Evolutionary conservation across 1,140 invertebrate species (phyloP).

Genomic region (Neodiprion pinetum): DNA sequence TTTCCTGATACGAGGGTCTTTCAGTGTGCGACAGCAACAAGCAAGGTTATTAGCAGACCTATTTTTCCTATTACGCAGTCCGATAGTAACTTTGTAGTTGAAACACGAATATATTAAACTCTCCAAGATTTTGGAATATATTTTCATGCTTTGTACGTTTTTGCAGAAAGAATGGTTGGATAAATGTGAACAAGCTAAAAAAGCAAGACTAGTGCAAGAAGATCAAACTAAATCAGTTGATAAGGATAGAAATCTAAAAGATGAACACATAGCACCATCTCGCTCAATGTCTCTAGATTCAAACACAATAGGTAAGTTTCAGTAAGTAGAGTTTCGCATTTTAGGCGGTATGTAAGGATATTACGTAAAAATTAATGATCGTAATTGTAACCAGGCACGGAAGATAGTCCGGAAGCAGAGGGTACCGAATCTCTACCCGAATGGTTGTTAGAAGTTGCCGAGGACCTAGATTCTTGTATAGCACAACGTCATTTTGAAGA

Average conservation of each 20-base stretch:
- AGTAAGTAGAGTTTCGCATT: not conserved
- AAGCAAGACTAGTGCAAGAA: slow-evolving; percentile 77
- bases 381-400: slow-evolving; percentile 48
- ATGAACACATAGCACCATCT: slow-evolving; percentile 38
- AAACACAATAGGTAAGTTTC: slow-evolving; percentile 42
- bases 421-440: slow-evolving; percentile 72
- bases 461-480: slow-evolving; percentile 95
- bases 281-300: slow-evolving; percentile 53
- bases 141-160: slow-evolving; percentile 29
- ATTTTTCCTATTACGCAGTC: slow-evolving; percentile 9
- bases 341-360: not conserved
- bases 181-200: slow-evolving; percentile 91
- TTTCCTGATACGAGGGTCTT: slow-evolving; percentile 94
- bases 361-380: slow-evolving; percentile 12
- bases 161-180: slow-evolving; percentile 92
- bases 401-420: slow-evolving; percentile 64
- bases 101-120: slow-evolving; percentile 13
- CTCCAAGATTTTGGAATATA: slow-evolving; percentile 11
- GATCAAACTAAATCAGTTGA: slow-evolving; percentile 33
- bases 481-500: slow-evolving; percentile 98
- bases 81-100: not conserved
- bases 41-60: slow-evolving; percentile 68
- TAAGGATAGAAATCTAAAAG: slow-evolving; percentile 36
- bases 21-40: slow-evolving; percentile 84
- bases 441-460: slow-evolving; percentile 91